Conservation (phyloP, 1,140 invertebrate species). For the Macrosteles quadrilineatus region DNA sequence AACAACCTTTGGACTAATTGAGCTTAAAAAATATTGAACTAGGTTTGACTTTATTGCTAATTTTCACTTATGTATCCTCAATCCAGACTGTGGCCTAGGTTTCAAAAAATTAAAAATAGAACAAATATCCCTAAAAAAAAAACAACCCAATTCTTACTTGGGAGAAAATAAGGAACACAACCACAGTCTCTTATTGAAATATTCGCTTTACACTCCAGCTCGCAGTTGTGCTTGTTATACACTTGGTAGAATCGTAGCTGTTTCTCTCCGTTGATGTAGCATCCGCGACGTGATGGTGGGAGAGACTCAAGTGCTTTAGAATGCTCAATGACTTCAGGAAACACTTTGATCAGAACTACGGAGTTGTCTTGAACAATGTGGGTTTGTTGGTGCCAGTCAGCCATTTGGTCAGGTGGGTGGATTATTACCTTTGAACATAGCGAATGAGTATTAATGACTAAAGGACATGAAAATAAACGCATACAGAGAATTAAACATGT, state of each 20-base stretch:
- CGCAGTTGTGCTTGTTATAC: constrained; percentile 50
- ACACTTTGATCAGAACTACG: not conserved
- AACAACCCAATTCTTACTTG: constrained; percentile 12
- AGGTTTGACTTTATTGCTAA: too few species aligned
- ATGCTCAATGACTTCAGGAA: not conserved
- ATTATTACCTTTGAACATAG: not conserved
- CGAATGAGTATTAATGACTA: too few species aligned
- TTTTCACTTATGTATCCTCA: too few species aligned
- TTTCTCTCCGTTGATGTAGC: constrained; percentile 61
- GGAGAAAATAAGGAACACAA: constrained; percentile 18
- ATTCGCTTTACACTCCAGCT: constrained; percentile 50
- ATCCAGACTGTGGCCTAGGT: too few species aligned
- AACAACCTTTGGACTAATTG: too few species aligned
- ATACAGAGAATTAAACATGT: too few species aligned
- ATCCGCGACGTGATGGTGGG: constrained; percentile 42
- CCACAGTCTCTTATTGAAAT: constrained; percentile 14
- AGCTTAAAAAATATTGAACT: too few species aligned
- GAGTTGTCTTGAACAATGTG: not conserved
- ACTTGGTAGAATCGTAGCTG: constrained; percentile 60
- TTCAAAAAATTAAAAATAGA: too few species aligned
- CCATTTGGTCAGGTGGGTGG: not conserved
- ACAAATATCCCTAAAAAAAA: constrained; percentile 14
- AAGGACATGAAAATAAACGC: too few species aligned
- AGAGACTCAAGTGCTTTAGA: constrained; percentile 1
- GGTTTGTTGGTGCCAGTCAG: not conserved